These are phyloP conservation scores for Clepsis dumicolana DNA, from an alignment of 2,888 invertebrate species.

Conservation along the genomic window DNA sequence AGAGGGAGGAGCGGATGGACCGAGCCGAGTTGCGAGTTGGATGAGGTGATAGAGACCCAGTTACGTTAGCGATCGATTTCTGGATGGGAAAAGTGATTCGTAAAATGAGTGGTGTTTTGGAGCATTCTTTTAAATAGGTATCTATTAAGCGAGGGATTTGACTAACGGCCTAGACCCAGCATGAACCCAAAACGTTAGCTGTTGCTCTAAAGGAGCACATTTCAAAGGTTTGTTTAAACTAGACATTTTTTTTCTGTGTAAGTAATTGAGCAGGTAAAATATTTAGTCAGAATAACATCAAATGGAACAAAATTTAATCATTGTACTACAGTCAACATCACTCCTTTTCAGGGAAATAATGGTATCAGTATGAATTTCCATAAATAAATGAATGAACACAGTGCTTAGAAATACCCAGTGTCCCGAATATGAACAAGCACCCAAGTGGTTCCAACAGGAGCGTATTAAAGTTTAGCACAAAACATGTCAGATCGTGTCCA, in stretches of 20 bases:
- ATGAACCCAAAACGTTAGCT: no score
- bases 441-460: not conserved
- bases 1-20: slow-evolving; percentile 69
- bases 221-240: no score
- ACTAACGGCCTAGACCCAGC: not conserved
- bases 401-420: not conserved
- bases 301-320: no score
- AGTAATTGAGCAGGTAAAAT: no score
- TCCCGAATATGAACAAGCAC: not conserved
- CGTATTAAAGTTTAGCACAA: not conserved
- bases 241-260: no score
- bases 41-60: slow-evolving; percentile 68
- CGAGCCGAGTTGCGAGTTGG: slow-evolving; percentile 69
- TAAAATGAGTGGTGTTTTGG: slow-evolving; percentile 39
- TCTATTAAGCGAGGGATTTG: not conserved
- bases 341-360: not conserved
- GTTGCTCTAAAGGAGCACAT: no score
- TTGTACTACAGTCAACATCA: no score
- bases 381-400: not conserved
- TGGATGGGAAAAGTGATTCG: slow-evolving; percentile 46
- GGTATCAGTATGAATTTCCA: not conserved
- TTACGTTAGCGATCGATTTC: slow-evolving; percentile 52
- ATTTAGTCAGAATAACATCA: no score
- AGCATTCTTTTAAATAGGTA: not conserved
- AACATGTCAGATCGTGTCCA: not conserved